Conservation (phyloP, 2,113 vertebrate genomes). For the Vombatus ursinus region DNA sequence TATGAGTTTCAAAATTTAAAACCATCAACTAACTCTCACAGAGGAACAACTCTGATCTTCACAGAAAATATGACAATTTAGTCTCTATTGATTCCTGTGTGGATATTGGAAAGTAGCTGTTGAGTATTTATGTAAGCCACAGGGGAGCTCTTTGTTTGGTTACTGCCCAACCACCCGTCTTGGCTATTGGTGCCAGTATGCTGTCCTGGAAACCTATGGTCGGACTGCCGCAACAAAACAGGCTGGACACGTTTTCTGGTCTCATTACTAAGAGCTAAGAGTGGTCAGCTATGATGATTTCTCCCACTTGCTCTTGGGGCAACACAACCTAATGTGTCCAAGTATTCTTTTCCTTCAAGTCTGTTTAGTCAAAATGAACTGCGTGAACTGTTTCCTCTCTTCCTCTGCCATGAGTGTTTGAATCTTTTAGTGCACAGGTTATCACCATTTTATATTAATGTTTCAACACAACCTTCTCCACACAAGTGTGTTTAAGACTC, state of each 20-base stretch:
- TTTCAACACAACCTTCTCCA: neutral
- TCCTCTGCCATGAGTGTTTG: neutral
- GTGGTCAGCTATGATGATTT: neutral
- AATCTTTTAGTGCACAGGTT: neutral
- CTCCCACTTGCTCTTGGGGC: neutral
- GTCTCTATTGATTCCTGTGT: neutral
- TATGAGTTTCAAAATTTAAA: constrained; percentile 37
- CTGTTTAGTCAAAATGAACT: neutral
- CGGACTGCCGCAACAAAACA: neutral
- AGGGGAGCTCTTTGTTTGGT: too few relatives aligned
- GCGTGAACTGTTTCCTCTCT: neutral
- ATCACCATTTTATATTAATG: neutral
- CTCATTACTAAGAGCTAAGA: neutral
- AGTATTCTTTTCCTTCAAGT: neutral
- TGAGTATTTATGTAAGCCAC: neutral
- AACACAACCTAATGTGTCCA: neutral
- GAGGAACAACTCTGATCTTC: neutral
- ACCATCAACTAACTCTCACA: constrained; percentile 14
- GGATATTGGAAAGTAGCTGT: neutral
- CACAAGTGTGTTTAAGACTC: neutral
- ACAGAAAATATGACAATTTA: neutral
- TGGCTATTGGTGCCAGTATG: neutral
- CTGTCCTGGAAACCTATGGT: neutral
- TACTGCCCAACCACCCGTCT: too few relatives aligned
- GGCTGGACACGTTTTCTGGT: neutral